Evolutionary conservation across 2,113 vertebrate species (phyloP), one percentile per base, ranked within the genome.

Genomic region (Gallinago media): DNA sequence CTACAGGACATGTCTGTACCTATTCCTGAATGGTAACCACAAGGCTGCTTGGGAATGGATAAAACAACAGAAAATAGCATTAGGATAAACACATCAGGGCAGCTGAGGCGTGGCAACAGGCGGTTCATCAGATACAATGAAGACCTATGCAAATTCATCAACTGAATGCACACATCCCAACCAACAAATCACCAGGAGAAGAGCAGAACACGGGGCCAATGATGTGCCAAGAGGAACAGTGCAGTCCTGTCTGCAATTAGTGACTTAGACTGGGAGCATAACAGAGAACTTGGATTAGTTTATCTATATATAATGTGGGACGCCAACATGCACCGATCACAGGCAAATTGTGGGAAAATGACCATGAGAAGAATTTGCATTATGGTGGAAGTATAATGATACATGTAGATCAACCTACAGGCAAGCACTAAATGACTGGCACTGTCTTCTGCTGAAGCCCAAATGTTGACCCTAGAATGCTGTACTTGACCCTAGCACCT

Each of bases 221-320:
- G 0, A 8, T 8, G 3, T 11, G 26, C 8, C 47, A 38, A 56
- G 7, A 1, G 17, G 20, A 70, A 14, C 11, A 15, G 5, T 6
- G 59, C 14, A 47, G 18, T 38, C 66, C 66, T 72, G 81, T 4
- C 32, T 66, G 44, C 15, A 58, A 11, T 18, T 25, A 56, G 22
- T 32, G 26, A 22, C 31, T n/a, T 68, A 31, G 20, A 47, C n/a
- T 34, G 29, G 25, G 16, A 84, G 12, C 25, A 19, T 55, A 70
- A 40, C 29, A 76, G 29, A 55, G 55, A 71, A 77, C 12, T 16
- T 50, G 11, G 5, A 44, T 44, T 65, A n/a, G 32, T 50, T 65
- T 27, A 44, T 20, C 26, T 17, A 0, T 20, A 17, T 23, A 36
- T 58, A 26, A 29, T 14, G 22, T 50, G 34, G 22, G 42, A 49